These are phyloP conservation scores for Megaustenia siamemsis DNA, from an alignment of 2,888 invertebrate species.

Conservation along the genomic window DNA sequence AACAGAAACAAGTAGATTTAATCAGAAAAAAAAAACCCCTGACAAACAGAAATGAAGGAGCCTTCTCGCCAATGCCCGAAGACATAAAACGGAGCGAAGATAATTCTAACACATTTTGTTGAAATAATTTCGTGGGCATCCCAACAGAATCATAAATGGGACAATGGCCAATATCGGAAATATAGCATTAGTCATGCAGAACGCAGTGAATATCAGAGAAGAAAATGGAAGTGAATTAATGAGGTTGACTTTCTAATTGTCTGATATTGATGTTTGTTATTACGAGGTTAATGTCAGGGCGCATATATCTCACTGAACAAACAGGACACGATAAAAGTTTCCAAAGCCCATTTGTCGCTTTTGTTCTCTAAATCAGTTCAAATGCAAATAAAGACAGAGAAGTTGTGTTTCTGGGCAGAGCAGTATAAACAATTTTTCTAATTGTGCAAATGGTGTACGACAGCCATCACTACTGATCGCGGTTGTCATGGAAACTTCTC, in stretches of 20 bases:
- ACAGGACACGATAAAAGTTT: not conserved
- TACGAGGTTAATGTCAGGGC: not conserved
- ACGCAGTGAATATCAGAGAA: not conserved
- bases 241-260: not conserved
- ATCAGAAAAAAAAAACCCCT: too few species aligned
- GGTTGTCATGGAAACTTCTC: constrained; percentile 5
- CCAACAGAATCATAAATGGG: too few species aligned
- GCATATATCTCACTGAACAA: not conserved
- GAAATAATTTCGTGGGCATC: too few species aligned
- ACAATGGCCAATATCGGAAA: too few species aligned
- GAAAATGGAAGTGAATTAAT: not conserved
- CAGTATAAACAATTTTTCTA: not conserved
- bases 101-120: too few species aligned
- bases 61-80: too few species aligned
- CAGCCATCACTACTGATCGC: not conserved
- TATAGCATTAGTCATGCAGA: too few species aligned
- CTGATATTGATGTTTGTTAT: not conserved
- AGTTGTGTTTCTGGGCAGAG: not conserved
- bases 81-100: too few species aligned
- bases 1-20: too few species aligned
- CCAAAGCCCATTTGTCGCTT: not conserved
- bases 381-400: not conserved
- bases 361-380: not conserved
- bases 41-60: too few species aligned
- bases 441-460: not conserved